Percentiles rank a stretch among this genome's conserved stretches.
These are phyloP conservation scores for Sebastes paucispinis DNA, from an alignment of 2,797 vertebrate genomes.

Conservation along the genomic window DNA sequence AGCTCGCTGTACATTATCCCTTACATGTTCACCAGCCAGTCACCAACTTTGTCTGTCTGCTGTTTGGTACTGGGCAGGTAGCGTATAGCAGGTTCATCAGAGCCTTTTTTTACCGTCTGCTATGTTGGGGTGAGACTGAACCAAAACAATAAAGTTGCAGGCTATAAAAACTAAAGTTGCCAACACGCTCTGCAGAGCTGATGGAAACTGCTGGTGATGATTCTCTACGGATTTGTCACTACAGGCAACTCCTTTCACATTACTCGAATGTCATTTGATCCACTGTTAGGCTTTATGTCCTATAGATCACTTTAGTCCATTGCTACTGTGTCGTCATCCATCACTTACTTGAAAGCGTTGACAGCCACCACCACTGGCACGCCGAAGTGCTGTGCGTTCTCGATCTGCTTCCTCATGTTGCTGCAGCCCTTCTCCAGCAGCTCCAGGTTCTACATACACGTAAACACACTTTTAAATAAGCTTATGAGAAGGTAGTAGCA, in stretches of 20 bases:
- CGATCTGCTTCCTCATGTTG: slow-evolving; percentile 95
- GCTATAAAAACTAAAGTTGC: too few species aligned
- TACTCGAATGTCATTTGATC: background rate
- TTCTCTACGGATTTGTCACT: too few species aligned
- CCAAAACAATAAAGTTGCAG: too few species aligned
- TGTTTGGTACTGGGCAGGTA: too few species aligned
- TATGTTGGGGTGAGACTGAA: too few species aligned
- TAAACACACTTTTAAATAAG: background rate
- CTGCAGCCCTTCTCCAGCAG: slow-evolving; percentile 92
- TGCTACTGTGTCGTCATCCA: background rate
- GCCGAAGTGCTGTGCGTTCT: slow-evolving; percentile 92
- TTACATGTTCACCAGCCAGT: background rate
- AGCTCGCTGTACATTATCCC: too few species aligned
- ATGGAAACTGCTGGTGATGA: too few species aligned
- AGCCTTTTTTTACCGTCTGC: too few species aligned
- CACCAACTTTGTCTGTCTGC: too few species aligned
- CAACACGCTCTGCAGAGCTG: too few species aligned
- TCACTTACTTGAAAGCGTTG: slow-evolving; percentile 94
- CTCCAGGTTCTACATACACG: slow-evolving; percentile 86
- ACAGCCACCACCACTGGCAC: slow-evolving; percentile 95
- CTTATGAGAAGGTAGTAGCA: background rate
- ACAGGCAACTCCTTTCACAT: background rate
- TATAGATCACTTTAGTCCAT: background rate
- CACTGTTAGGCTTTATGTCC: background rate
- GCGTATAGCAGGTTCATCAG: rapidly evolving